Evolutionary conservation across 1,140 invertebrate genomes (phyloP), one percentile per base, ranked within the genome.

Genomic region (Polypedilum vanderplanki): DNA sequence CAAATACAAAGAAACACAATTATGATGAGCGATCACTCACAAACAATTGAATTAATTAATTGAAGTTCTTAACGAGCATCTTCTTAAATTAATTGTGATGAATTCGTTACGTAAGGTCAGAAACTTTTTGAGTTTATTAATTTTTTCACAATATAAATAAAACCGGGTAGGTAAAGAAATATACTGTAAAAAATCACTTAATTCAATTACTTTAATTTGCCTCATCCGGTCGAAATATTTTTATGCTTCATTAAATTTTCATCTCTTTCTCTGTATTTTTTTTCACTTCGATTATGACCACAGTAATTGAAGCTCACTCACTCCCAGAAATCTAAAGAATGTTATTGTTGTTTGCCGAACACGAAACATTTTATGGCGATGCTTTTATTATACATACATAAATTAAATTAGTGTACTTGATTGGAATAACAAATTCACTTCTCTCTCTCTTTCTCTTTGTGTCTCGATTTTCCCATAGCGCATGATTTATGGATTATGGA

Each of bases 221-320:
- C 46, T 4, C 46, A 57, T 57, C 46, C 46, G 46, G 46, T 15
- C 46, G 46, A 46, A 57, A 57, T n/a, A 57, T 57, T 57, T 12
- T 57, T 57, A 57, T 57, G 46, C 12, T 57, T 57, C 46, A 57
- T 57, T n/a, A 57, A 57, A 57, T 57, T 57, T n/a, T 57, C n/a
- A 57, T 57, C n/a, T 15, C 12, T n/a, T 57, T 57, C 46, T 15
- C 15, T 33, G 24, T 33, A 3, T 33, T 33, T 33, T 33, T 33
- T 33, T 33, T 33, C 24, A 33, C 24, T 33, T 57, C n/a, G 46
- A 57, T n/a, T 57, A 57, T n/a, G n/a, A 57, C 46, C 46, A 12
- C 46, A 57, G n/a, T 33, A 33, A 33, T 33, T 33, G 24, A 33
- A 33, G 24, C 24, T 33, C 24, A 33, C 1, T 33, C 24, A 33